Evolutionary conservation across 2,797 vertebrate species (phyloP), one percentile per base, ranked within the genome.

Genomic region (Lagodon rhomboides): DNA sequence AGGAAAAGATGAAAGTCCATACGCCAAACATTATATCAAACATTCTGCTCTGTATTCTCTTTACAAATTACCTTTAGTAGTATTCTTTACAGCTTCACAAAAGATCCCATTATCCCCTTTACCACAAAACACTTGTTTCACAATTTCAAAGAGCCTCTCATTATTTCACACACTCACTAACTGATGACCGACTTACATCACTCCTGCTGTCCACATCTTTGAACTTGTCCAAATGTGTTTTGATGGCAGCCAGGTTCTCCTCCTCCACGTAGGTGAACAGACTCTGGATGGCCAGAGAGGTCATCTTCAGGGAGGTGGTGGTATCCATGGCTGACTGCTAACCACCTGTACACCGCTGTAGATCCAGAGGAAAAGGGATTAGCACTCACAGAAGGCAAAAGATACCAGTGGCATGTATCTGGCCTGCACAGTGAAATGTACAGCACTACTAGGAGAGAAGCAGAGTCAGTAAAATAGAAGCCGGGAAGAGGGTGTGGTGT

Each of bases 191-290:
- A 94, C 95, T 93, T 84, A 99, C 98, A 91, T 99, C 98, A 63
- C 98, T 98, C 81, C 97, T 96, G 92, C 98, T 97, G 94, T 99
- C 97, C 23, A 99, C 97, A 77, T 99, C 98, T 79, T 93, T 97
- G 93, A 97, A 97, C 83, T 97, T 99, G 90, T 99, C 98, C 85
- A 99, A 95, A 82, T 98, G 95, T 0, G 97, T 95, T 88, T 95
- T 97, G 89, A 99, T 83, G 76, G 97, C 98, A 65, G 95, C 93
- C 88, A 99, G 94, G 75, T 99, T 98, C 82, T 98, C 98, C 91
- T 99, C 98, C 90, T 99, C 98, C 63, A 99, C 97, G 0, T 96
- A 98, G 81, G 95, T 95, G 86, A 99, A 96, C 60, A 99, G 95
- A 81, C 95, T 99, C 94, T 99, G 98, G 84, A 95, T 93, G 75